These are phyloP conservation scores for Orbicella faveolata DNA, from an alignment of 64 coral and sea anemone genomes.

Conservation along the genomic window DNA sequence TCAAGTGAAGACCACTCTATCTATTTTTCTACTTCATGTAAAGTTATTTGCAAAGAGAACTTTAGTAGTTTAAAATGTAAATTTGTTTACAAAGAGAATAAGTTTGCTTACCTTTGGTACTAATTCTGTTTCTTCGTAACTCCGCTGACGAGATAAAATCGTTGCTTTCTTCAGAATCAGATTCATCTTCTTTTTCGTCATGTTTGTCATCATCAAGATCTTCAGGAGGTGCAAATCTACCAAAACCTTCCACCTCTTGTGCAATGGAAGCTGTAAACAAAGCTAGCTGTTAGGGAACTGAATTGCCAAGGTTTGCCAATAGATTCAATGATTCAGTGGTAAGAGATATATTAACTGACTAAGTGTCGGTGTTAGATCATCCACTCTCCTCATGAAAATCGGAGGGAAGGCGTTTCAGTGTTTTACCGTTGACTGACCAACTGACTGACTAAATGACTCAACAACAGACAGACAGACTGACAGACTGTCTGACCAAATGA, in stretches of 20 bases:
- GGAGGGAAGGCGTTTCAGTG: neutral
- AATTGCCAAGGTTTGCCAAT: neutral
- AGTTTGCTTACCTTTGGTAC: slow-evolving; percentile 54
- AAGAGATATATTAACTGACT: too few relatives aligned
- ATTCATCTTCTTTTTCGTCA: slow-evolving; percentile 41
- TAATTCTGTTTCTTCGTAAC: slow-evolving; percentile 77
- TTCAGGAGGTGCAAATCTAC: slow-evolving; percentile 81
- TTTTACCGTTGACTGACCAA: neutral
- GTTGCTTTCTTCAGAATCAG: slow-evolving; percentile 38
- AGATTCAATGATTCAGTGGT: too few relatives aligned
- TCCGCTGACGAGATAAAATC: slow-evolving; percentile 78
- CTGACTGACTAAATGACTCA: neutral
- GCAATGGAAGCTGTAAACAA: neutral
- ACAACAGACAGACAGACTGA: neutral
- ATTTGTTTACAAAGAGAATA: too few relatives aligned
- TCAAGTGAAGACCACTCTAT: too few relatives aligned
- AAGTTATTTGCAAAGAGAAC: too few relatives aligned
- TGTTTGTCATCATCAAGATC: slow-evolving; percentile 9
- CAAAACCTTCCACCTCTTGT: slow-evolving; percentile 64
- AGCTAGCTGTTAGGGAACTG: neutral
- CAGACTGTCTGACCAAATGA: neutral
- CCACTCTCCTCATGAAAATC: neutral
- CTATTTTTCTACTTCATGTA: too few relatives aligned
- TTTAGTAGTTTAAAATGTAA: too few relatives aligned
- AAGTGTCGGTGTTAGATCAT: too few relatives aligned